Conservation (phyloP, 2,888 invertebrate species). For the Clistopyga incitator region DNA sequence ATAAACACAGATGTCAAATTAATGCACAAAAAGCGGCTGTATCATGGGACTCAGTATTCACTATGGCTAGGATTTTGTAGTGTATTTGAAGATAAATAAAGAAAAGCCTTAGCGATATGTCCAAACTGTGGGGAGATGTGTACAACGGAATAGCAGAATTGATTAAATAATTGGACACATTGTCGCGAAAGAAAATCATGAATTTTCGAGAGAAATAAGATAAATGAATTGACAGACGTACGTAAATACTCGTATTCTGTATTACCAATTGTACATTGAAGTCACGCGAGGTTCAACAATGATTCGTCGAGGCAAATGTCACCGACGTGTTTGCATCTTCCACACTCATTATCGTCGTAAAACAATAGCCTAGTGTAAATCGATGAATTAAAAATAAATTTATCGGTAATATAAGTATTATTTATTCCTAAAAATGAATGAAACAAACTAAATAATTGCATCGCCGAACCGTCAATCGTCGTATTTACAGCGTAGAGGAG, state of each 20-base stretch:
- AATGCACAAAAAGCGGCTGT: constrained; percentile 23
- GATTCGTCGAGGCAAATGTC: constrained; percentile 27
- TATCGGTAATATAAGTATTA: constrained; percentile 54
- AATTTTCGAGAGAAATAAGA: constrained; percentile 17
- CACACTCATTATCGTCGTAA: constrained; percentile 32
- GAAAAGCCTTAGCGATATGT: background rate
- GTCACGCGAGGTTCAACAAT: constrained; percentile 48
- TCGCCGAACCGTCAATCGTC: constrained; percentile 51
- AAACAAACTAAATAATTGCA: constrained; percentile 38
- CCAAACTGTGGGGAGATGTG: background rate
- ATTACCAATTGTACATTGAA: constrained; percentile 64
- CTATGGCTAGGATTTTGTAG: constrained; percentile 8
- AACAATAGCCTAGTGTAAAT: constrained; percentile 39
- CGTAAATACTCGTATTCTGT: constrained; percentile 60
- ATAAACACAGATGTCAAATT: constrained; percentile 22
- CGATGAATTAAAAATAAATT: constrained; percentile 63
- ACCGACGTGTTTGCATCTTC: constrained; percentile 6
- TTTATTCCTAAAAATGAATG: constrained; percentile 21
- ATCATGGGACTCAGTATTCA: background rate
- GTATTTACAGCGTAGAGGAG: constrained; percentile 59
- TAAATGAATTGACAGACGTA: constrained; percentile 8
- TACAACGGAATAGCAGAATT: background rate
- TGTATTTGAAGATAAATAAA: constrained; percentile 30
- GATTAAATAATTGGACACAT: background rate
- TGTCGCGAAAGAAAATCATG: background rate